phyloP scores from a whole-genome alignment of 2,113 vertebrate genomes.

The Pelusios castaneus region DNA sequence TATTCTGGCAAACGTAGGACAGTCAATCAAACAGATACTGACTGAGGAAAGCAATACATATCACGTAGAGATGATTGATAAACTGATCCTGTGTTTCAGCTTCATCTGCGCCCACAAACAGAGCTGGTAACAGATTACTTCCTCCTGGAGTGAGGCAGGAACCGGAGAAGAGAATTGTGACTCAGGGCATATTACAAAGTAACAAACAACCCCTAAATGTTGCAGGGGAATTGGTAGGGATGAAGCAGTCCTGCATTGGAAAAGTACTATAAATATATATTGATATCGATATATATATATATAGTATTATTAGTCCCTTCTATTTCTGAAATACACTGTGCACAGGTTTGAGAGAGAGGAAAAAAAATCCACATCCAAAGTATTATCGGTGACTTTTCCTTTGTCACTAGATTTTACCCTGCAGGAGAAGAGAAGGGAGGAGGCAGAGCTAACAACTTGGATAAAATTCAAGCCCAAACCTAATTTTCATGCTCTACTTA shows the following conservation, averaged over 20 bases:
- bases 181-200: not conserved
- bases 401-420: conserved; percentile 47
- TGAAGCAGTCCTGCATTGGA: not conserved
- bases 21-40: not conserved
- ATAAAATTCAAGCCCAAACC: conserved; percentile 70
- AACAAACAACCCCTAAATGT: accelerated
- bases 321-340: conserved; percentile 23
- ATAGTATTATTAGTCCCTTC: not conserved
- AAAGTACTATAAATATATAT: not conserved
- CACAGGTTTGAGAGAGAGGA: not conserved
- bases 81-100: not conserved
- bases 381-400: conserved; percentile 34
- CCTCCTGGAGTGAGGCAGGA: not conserved
- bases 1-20: not conserved
- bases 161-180: not conserved
- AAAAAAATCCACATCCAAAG: not conserved
- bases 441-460: conserved; percentile 67
- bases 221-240: not conserved
- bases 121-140: conserved; percentile 21
- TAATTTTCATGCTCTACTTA: conserved; percentile 80
- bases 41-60: not conserved
- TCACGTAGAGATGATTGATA: not conserved
- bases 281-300: no score
- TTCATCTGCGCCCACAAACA: not conserved
- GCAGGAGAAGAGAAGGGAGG: conserved; percentile 54